Conservation (phyloP, 2,113 vertebrate genomes). For the Cyanoramphus novaezelandiae region DNA sequence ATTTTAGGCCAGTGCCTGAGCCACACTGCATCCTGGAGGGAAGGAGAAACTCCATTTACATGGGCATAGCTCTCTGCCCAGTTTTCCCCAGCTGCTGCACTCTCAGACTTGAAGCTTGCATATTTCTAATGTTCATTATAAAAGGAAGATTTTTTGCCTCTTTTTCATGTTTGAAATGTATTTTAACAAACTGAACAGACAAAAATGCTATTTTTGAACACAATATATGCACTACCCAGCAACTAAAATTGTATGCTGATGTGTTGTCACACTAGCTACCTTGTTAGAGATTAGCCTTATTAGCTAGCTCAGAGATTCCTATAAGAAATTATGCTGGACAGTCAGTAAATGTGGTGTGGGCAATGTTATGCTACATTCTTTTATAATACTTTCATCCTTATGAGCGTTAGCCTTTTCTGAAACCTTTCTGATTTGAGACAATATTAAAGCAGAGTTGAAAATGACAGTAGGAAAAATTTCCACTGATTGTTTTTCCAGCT, state of each 20-base stretch:
- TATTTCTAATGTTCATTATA: neutral
- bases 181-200: neutral
- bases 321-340: neutral
- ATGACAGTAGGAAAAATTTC: neutral
- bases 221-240: neutral
- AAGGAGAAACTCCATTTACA: neutral
- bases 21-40: neutral
- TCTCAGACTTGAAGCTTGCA: neutral
- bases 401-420: neutral
- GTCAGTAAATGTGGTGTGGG: neutral
- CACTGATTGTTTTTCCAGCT: neutral
- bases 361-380: neutral
- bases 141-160: neutral
- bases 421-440: neutral
- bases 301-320: neutral
- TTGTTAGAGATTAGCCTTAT: neutral
- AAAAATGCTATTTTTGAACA: neutral
- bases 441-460: neutral
- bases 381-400: neutral
- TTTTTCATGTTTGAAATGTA: neutral
- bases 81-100: neutral
- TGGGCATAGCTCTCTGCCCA: neutral
- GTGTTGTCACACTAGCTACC: neutral
- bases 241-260: neutral
- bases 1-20: neutral